Base-by-base conservation (phyloP, 2,797 vertebrate species). In the Brachyrhaphis roseni region DNA sequence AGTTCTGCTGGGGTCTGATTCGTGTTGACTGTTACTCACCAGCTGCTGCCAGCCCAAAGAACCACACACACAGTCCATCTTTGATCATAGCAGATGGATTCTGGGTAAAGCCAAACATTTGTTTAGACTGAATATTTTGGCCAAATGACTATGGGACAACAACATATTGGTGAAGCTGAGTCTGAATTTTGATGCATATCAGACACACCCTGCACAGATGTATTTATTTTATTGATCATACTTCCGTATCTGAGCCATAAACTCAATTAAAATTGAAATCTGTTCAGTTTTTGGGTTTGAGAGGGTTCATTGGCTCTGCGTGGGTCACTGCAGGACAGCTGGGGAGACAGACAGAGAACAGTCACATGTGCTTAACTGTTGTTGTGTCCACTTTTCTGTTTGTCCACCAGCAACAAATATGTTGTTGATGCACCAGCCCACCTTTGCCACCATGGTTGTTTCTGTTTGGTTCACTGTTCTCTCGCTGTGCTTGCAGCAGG, bases 11-110 rank as follows among this genome's bases (percentile, higher is more conserved):
- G 83, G 81, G 82, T 83, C 88, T 77, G 73, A 72, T 68, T 78
- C 75, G 74, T 90, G 87, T 89, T 82, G 84, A 79, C 80, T 87
- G 78, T 91, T 90, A 94, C 85, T 93, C 91, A 94, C 84, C 87
- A 85, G 83, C 85, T 91, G 86, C 88, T 75, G 76, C 76, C 49
- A 53, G 39, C 6, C 46, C 72, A 75, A 47, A 75, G 76, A 86
- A 84, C 78, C 85, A 88, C 84, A 88, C 81, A 85, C 86, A 66
- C 72, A 76, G 74, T 83, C 68, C 34, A 31, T 77, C 62, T 87
- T 82, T 31, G 79, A 85, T 87, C 74, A 43, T 15, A 36, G 81
- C 75, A 80, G 77, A 76, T 59, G 73, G 64, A 89, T 82, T 86
- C 81, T 71, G 53, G 76, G 77, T 84, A 82, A 76, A 88, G 87